Evolutionary conservation across 2,113 vertebrate species (phyloP).

Genomic region (Mirza zaza): DNA sequence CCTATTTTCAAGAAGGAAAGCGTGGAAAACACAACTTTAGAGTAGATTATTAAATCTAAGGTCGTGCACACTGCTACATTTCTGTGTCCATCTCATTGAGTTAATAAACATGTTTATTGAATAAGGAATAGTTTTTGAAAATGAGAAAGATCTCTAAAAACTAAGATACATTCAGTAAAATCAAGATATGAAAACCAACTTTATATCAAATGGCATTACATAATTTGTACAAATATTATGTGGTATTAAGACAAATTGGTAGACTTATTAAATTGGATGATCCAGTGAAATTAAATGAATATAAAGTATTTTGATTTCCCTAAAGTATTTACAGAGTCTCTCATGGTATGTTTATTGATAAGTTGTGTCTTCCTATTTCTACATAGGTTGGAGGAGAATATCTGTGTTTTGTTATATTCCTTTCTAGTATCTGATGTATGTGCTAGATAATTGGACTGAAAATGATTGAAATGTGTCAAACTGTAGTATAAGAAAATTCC

Average conservation of each 20-base stretch:
- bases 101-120: neutral
- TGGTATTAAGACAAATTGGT: neutral
- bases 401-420: neutral
- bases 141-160: neutral
- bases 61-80: neutral
- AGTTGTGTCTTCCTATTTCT: neutral
- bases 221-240: neutral
- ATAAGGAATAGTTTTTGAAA: neutral
- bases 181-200: neutral
- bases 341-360: neutral
- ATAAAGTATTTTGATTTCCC: neutral
- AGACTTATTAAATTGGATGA: neutral
- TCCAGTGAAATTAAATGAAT: neutral
- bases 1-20: slow-evolving; percentile 1
- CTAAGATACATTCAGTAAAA: neutral
- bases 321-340: neutral
- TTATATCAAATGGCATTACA: neutral
- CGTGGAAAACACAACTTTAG: neutral
- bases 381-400: neutral
- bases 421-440: neutral
- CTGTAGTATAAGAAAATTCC: neutral
- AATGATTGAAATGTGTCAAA: neutral
- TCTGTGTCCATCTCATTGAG: neutral
- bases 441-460: neutral
- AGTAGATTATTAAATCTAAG: neutral